A percentile compares a stretch with the other conserved stretches of the same genome.
Evolutionary conservation across 2,113 vertebrate species (phyloP).

Genomic region (Sebastes fasciatus): DNA sequence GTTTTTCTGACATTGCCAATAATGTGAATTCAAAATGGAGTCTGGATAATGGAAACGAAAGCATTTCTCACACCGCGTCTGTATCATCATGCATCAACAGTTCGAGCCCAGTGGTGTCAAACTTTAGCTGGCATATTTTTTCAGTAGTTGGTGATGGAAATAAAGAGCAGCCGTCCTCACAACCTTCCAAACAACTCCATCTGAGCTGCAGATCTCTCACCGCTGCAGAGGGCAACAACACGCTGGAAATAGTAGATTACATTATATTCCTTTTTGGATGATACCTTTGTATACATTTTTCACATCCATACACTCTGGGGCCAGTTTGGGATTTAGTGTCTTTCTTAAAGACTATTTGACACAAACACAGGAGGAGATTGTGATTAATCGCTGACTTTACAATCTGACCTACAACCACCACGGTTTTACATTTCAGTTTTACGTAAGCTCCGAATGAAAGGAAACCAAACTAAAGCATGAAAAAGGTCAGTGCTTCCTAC

Average conservation of each 20-base stretch:
- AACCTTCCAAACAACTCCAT: background rate
- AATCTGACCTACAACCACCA: background rate
- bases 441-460: background rate
- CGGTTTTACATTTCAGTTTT: background rate
- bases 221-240: background rate
- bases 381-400: background rate
- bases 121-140: constrained; percentile 5
- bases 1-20: constrained; percentile 17
- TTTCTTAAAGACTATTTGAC: background rate
- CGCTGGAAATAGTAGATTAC: background rate
- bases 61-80: background rate
- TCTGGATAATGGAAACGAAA: constrained; percentile 8
- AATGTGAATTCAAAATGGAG: constrained; percentile 2
- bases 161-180: constrained; percentile 4
- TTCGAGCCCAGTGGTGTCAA: background rate
- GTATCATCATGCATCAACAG: constrained; percentile 25
- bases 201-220: background rate
- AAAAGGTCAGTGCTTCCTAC: background rate
- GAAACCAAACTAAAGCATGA: background rate
- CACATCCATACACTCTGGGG: background rate
- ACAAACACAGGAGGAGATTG: background rate
- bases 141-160: background rate
- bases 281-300: background rate
- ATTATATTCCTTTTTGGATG: background rate
- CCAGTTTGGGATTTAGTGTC: background rate